Conservation (phyloP, 2,797 vertebrate species). For the Gallinago nigripennis region DNA sequence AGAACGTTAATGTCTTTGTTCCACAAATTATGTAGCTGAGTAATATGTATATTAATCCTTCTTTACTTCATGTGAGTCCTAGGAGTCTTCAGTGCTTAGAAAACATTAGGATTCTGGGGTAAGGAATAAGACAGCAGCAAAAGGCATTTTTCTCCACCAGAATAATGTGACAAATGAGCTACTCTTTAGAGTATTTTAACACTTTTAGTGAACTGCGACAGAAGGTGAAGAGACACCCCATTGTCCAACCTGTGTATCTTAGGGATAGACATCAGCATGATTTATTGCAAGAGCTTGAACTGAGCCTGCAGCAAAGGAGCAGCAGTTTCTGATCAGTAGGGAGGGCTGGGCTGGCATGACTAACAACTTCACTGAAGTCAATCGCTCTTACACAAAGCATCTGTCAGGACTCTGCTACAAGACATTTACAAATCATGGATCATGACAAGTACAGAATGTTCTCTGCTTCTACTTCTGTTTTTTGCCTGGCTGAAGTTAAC, state of each 20-base stretch:
- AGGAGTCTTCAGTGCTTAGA: neutral
- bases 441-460: constrained; percentile 42
- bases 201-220: constrained; percentile 6
- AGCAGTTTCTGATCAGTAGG: constrained; percentile 10
- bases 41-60: neutral
- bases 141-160: neutral
- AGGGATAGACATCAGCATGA: neutral
- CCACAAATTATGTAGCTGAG: neutral
- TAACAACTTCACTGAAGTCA: neutral
- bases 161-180: constrained; percentile 19
- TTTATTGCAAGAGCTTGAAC: constrained; percentile 18
- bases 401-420: constrained; percentile 18
- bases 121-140: neutral
- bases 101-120: neutral
- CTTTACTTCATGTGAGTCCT: neutral
- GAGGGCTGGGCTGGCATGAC: neutral
- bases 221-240: neutral
- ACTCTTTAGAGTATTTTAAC: neutral
- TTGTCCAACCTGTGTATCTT: neutral
- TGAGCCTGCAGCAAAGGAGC: constrained; percentile 25
- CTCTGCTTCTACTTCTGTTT: neutral
- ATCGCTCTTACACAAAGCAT: constrained; percentile 55
- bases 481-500: neutral
- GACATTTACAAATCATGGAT: constrained; percentile 28
- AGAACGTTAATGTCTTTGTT: neutral